A percentile compares a stretch with the other conserved stretches of the same genome.
These are phyloP conservation scores for Ophiodon elongatus DNA, from an alignment of 2,113 vertebrate genomes.

Conservation along the genomic window DNA sequence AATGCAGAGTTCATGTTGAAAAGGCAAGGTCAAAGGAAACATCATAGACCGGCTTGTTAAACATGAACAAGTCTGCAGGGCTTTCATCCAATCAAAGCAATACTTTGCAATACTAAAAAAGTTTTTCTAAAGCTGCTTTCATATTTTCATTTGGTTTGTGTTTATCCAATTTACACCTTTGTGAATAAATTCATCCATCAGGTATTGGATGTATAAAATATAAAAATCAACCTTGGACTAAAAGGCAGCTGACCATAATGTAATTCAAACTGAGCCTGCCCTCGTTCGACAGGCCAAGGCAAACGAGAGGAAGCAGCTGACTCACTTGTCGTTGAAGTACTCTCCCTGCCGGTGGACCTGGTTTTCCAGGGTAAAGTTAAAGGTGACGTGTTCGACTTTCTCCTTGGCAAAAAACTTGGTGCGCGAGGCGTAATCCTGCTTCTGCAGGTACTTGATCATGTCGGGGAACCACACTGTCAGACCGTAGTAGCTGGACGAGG, in stretches of 20 bases:
- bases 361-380: slow-evolving; percentile 99
- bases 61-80: neutral
- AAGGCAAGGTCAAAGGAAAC: slow-evolving; percentile 18
- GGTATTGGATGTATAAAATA: neutral
- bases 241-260: neutral
- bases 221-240: neutral
- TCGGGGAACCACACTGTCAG: slow-evolving; percentile 98
- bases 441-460: slow-evolving; percentile 98
- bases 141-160: too few species aligned
- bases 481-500: slow-evolving; percentile 90
- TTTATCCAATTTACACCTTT: too few species aligned
- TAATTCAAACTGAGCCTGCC: neutral
- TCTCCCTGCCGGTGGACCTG: slow-evolving; percentile 95
- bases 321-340: slow-evolving; percentile 98
- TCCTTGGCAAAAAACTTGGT: slow-evolving; percentile 93
- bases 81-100: slow-evolving; percentile 30
- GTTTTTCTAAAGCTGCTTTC: neutral
- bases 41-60: neutral
- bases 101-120: neutral
- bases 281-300: neutral
- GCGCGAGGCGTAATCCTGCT: slow-evolving; percentile 91
- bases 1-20: slow-evolving; percentile 3
- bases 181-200: too few species aligned
- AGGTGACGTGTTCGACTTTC: slow-evolving; percentile 93
- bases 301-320: neutral